Conservation (phyloP, 30 jellyfish, hydroid and myxozoan species). For the Sanderia malayensis region DNA sequence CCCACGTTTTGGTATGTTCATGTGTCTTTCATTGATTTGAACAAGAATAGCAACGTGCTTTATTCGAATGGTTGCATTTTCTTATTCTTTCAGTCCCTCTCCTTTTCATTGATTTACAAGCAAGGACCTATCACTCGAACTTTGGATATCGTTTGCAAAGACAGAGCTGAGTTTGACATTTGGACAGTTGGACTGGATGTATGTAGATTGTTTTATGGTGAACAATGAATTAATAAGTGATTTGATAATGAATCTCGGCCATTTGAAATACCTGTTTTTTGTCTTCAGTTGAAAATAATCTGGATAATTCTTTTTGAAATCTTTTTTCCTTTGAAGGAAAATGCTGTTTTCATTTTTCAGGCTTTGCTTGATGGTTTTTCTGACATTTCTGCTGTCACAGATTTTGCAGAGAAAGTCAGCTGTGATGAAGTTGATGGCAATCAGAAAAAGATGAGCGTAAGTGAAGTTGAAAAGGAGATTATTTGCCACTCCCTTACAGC, state of each 20-base stretch:
- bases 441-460: conserved; percentile 61
- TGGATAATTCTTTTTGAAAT: not conserved
- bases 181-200: conserved; percentile 98
- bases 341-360: conserved; percentile 30
- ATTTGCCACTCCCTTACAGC: too few relatives aligned
- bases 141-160: conserved; percentile 90
- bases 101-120: conserved; percentile 84
- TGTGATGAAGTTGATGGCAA: conserved; percentile 47
- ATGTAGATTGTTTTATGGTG: too few relatives aligned
- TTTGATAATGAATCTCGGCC: too few relatives aligned
- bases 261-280: not conserved
- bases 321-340: not conserved
- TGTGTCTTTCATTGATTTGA: too few relatives aligned
- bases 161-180: conserved; percentile 82
- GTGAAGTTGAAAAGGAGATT: too few relatives aligned
- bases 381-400: conserved; percentile 67
- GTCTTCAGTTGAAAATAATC: not conserved
- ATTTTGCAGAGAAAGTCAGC: conserved; percentile 21
- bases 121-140: conserved; percentile 66
- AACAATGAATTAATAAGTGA: too few relatives aligned
- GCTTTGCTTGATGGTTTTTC: conserved; percentile 74
- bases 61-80: too few relatives aligned
- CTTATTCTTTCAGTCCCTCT: conserved; percentile 84
- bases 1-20: too few relatives aligned
- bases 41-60: too few relatives aligned